Evolutionary conservation across 2,888 invertebrate species (phyloP).

Genomic region (Tetropium fuscum): DNA sequence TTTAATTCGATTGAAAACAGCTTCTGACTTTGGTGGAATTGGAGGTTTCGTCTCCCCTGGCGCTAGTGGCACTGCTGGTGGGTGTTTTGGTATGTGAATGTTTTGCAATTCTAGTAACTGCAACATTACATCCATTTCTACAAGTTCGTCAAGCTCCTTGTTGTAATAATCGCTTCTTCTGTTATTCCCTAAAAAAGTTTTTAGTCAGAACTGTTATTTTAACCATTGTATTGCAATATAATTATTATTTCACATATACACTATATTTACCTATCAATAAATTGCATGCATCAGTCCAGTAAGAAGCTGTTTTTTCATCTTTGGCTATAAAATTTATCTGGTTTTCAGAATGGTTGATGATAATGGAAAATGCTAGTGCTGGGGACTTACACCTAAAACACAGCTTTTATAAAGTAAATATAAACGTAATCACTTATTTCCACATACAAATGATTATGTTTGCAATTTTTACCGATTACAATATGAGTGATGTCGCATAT

Average conservation of each 20-base stretch:
- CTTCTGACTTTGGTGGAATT: constrained; percentile 41
- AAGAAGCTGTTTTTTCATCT: constrained; percentile 54
- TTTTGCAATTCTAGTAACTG: constrained; percentile 61
- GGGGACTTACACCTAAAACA: constrained; percentile 49
- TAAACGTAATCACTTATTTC: background rate
- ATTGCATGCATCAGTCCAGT: constrained; percentile 61
- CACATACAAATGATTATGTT: constrained; percentile 56
- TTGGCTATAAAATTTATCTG: constrained; percentile 59
- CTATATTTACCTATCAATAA: constrained; percentile 55
- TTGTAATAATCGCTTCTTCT: constrained; percentile 54
- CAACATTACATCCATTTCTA: constrained; percentile 60
- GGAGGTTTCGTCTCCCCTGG: constrained; percentile 46
- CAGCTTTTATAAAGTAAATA: background rate
- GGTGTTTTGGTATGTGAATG: constrained; percentile 55
- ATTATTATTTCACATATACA: constrained; percentile 8
- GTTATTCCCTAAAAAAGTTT: constrained; percentile 39
- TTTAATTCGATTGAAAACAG: too few species aligned
- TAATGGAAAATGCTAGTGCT: constrained; percentile 56
- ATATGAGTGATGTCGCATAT: constrained; percentile 57
- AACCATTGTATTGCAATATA: background rate
- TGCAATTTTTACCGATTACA: constrained; percentile 59
- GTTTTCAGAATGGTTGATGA: constrained; percentile 52
- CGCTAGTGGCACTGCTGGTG: constrained; percentile 56
- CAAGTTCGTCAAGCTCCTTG: constrained; percentile 57
- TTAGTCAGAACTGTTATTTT: constrained; percentile 2